Conservation (phyloP, 2,113 vertebrate genomes). For the Kryptolebias marmoratus region DNA sequence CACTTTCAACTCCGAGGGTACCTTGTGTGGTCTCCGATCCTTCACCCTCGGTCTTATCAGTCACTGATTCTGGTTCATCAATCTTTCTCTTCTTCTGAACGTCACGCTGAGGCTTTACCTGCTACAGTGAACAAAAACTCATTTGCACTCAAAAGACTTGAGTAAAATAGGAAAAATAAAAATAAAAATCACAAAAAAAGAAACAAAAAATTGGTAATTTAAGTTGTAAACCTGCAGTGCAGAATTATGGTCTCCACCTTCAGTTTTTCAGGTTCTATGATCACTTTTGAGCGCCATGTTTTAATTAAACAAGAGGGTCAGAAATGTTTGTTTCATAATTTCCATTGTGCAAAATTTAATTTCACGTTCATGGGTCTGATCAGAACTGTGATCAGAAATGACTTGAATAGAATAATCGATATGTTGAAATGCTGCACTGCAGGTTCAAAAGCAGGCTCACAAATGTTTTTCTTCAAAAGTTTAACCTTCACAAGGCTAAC, state of each 20-base stretch:
- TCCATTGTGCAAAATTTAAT: too few relatives aligned
- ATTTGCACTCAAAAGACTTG: slow-evolving; percentile 4
- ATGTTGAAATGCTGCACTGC: background rate
- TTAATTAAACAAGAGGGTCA: too few relatives aligned
- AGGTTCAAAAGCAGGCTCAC: background rate
- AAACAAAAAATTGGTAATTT: background rate
- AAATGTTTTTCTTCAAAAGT: background rate
- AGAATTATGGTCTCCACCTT: background rate
- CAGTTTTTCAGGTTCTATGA: too few relatives aligned
- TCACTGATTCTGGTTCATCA: slow-evolving; percentile 80
- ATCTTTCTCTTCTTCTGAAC: slow-evolving; percentile 80
- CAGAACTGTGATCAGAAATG: too few relatives aligned
- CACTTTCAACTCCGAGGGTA: background rate
- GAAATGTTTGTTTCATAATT: too few relatives aligned
- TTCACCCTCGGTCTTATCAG: slow-evolving; percentile 65
- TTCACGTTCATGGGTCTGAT: background rate
- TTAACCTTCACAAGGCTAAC: background rate
- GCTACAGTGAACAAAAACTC: slow-evolving; percentile 50
- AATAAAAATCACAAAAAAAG: slow-evolving; percentile 2
- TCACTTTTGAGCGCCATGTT: too few relatives aligned
- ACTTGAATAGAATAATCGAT: too few relatives aligned
- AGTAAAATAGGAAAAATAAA: background rate
- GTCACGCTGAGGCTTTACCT: slow-evolving; percentile 72
- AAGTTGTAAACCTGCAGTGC: slow-evolving; percentile 8
- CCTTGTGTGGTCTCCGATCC: slow-evolving; percentile 45